Base-by-base conservation (phyloP, 2,888 invertebrate species). In the Tetramorium bicarinatum region DNA sequence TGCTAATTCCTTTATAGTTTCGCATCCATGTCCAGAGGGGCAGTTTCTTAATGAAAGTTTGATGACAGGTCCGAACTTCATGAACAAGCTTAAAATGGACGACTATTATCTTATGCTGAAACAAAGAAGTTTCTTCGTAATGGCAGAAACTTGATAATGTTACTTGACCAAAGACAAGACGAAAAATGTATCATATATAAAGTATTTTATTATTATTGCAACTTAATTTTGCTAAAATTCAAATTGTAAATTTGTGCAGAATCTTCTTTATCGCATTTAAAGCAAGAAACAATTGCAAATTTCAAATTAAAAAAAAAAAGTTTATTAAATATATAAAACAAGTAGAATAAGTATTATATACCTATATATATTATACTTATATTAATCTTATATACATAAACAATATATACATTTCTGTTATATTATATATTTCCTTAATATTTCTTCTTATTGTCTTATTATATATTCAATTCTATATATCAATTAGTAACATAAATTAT, bases 41-140 rank as follows among this genome's bases (percentile, higher is more conserved):
- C 18, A 74, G 77, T 83, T 85, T 76, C 82, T 85, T 85, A 74
- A 49, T 29, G 80, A 71, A 88, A 89, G 67, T 89, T 89, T 67
- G 83, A 84, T 83, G 85, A 87, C 56, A 86, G 44, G 8, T 21
- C 49, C 41, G 67, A 76, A 83, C 82, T 66, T 21, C n/a, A 79
- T 21, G 67, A 83, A 64, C 72, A 59, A 80, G 80, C 82, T 84
- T 82, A 83, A 84, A 87, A 87, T 82, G 59, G 54, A 72, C 25
- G 38, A 64, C 25, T 86, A 56, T 71, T 80, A 76, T 84, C 66
- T 49, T 34, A 21, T 29, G 41, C 64, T 34, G 38, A 87, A 82
- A 84, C 80, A 84, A 88, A 84, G 25, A 62, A 82, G 44, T 82
- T 84, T 52, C 76, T 56, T 82, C 29, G 11, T 41, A 41, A 49